Evolutionary conservation across 2,113 vertebrate species (phyloP).

Genomic region (Globicephala melas): DNA sequence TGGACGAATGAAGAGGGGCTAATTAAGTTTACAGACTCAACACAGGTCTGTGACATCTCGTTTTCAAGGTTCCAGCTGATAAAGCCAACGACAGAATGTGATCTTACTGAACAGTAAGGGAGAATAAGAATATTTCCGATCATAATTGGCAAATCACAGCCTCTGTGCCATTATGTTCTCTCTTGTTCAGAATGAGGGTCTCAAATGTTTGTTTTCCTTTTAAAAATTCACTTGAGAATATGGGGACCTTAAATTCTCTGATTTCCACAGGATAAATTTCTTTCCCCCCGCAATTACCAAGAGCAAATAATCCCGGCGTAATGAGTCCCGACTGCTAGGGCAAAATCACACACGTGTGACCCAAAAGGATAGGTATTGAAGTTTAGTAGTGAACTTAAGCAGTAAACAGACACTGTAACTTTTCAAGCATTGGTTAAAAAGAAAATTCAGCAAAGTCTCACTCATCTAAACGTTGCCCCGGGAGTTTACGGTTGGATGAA

Average conservation of each 20-base stretch:
- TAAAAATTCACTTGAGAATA: conserved; percentile 21
- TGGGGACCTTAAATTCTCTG: background rate
- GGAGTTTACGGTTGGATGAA: background rate
- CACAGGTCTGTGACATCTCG: background rate
- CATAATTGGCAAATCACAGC: background rate
- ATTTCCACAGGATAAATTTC: background rate
- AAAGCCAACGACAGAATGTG: background rate
- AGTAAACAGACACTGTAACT: background rate
- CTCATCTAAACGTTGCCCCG: background rate
- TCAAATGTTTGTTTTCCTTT: conserved; percentile 13
- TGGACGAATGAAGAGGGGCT: background rate
- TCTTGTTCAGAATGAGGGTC: background rate
- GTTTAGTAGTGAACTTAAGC: background rate
- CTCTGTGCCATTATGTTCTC: background rate
- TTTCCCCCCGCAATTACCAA: background rate
- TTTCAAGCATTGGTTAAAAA: background rate
- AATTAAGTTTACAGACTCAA: background rate
- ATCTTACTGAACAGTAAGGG: background rate
- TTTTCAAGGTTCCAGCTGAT: background rate
- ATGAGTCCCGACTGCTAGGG: background rate
- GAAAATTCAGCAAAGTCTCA: background rate
- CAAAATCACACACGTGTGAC: background rate
- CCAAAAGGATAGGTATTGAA: background rate
- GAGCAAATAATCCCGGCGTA: background rate
- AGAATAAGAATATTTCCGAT: background rate